Evolutionary conservation across 2,888 invertebrate genomes (phyloP).

Genomic region (Proisotoma minuta): DNA sequence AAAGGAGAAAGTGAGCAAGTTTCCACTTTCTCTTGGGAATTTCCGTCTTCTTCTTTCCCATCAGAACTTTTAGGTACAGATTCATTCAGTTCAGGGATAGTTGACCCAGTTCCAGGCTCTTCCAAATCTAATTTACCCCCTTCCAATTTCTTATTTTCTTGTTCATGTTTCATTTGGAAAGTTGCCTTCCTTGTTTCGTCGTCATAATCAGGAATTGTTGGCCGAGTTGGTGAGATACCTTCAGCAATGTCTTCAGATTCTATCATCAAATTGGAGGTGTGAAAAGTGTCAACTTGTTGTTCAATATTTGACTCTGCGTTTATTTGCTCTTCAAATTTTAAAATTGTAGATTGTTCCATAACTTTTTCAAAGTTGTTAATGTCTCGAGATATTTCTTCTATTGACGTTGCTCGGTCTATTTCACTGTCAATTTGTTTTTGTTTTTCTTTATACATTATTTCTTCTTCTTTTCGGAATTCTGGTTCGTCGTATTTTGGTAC

Average conservation of each 20-base stretch:
- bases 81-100: background rate
- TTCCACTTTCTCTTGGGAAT: background rate
- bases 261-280: no score
- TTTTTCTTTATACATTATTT: background rate
- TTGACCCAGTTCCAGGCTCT: background rate
- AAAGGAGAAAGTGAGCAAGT: no score
- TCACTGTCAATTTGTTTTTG: background rate
- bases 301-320: no score
- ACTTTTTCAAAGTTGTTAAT: background rate
- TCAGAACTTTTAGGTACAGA: background rate
- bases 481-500: no score
- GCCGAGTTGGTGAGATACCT: no score
- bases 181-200: no score
- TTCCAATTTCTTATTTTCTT: background rate
- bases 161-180: no score
- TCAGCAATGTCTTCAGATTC: no score
- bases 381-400: background rate
- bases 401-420: background rate
- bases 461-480: no score
- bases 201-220: no score
- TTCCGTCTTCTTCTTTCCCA: background rate
- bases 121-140: no score
- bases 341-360: background rate
- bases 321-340: background rate
- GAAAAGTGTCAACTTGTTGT: no score